Evolutionary conservation across 2,797 vertebrate species (phyloP), one percentile per base, ranked within the genome.

Genomic region (Helicolenus hilgendorfi): DNA sequence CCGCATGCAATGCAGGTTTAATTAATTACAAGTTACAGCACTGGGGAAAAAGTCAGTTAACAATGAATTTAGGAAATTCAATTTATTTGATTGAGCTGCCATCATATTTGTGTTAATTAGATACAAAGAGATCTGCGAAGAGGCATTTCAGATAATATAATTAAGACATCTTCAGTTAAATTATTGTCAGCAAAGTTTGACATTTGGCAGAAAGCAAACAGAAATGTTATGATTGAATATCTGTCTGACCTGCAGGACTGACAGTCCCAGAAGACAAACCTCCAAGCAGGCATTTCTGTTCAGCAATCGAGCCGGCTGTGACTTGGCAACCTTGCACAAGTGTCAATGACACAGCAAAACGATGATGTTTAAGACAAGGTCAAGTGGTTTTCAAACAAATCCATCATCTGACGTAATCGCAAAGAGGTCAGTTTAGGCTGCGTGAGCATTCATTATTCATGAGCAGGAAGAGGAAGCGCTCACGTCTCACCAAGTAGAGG

Each of bases 381-480:
- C 92, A 89, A 89, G 38, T 76, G 72, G 69, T 63, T 92, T 85
- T 94, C 84, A 91, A 91, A 94, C 67, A 86, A 83, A 93, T 95
- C 88, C 83, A 93, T 96, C 93, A 94, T 77, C 90, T 92, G 89
- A 93, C 36, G 81, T 79, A 93, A 92, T 64, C 69, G 65, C 74
- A 84, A 49, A 77, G 38, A 79, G 93, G 93, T 94, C 92, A 92
- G 78, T 85, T 93, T 79, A 82, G 83, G 80, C 86, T 76, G 82
- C 38, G 79, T 60, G 67, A 62, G 75, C 80, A 91, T 95, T 91
- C 92, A 87, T 94, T 94, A 96, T 96, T 95, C 92, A 95, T 92
- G 88, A 91, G 75, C 2, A 65, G 63, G 79, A 55, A 22, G 56
- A 83, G 74, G 75, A 90, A 77, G 85, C 64, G 84, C 13, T 33